Base-by-base conservation (phyloP, 1,140 invertebrate genomes). In the Papilio polytes region DNA sequence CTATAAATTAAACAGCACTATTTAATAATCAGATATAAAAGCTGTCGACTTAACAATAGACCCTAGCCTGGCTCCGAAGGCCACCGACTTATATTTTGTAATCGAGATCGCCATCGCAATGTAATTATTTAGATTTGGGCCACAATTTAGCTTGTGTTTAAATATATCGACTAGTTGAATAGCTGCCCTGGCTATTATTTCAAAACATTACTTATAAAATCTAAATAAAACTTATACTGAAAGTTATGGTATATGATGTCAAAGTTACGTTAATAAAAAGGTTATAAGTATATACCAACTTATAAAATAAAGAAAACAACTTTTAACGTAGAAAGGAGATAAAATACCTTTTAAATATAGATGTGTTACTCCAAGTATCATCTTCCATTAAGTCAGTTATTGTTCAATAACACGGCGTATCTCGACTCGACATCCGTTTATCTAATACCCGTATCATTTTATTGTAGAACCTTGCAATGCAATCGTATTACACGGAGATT, bases 21-120 rank as follows among this genome's bases (percentile, higher is more conserved):
- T 20, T 51, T 76, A 46, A 53, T 76, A 76, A 76, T 76, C 74
- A 51, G 74, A 76, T 76, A 53, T 48, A 53, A 53, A 76, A 76
- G 44, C 74, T 76, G 22, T 74, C 46, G 48, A 31, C 46, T 20
- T 78, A 78, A 78, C 74, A 78, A 78, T 78, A 78, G 74, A 36
- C 26, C 51, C 20, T 18, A 78, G 74, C 31, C 48, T 20, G 51
- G 31, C 22, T 41, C 31, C 51, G 74, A 78, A 78, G 74, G 74
- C 51, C 74, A 51, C 15, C 74, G 31, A 31, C 51, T 56, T 15
- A 59, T 20, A 78, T 76, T 78, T 78, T 31, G 53, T 53, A 78
- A 78, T 78, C 51, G 48, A 78, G 74, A 78, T 59, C 51, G 74
- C 48, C 48, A 56, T 56, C 10, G 51, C 51, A 53, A 59, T 78